These are phyloP conservation scores for Trissolcus basalis DNA, from an alignment of 1,140 invertebrate species.

Conservation along the genomic window DNA sequence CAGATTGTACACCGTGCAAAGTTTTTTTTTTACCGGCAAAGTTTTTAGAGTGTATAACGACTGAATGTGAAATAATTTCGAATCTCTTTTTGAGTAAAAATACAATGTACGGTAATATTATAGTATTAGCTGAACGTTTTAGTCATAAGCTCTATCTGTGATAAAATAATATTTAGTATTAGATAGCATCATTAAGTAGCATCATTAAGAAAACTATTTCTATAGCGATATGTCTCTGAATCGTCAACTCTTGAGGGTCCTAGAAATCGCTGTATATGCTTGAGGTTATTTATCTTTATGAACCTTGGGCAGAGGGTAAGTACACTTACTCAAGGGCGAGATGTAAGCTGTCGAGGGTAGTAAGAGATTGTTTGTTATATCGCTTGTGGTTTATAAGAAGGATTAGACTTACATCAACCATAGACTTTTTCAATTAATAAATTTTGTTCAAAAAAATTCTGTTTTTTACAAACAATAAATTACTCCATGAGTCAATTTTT, in stretches of 20 bases:
- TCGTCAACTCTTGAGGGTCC: slow-evolving; percentile 53
- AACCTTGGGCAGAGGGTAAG: slow-evolving; percentile 76
- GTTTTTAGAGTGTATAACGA: too few species aligned
- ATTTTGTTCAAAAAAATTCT: not conserved
- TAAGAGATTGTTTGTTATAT: slow-evolving; percentile 75
- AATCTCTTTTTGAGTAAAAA: too few species aligned
- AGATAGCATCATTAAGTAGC: slow-evolving; percentile 42
- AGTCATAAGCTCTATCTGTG: not conserved
- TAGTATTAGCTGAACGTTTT: not conserved
- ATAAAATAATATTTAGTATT: slow-evolving; percentile 20
- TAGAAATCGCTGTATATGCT: slow-evolving; percentile 56
- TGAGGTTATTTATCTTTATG: slow-evolving; percentile 76
- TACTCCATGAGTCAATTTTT: too few species aligned
- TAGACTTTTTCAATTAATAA: not conserved
- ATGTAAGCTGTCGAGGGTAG: slow-evolving; percentile 70
- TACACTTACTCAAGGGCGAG: slow-evolving; percentile 71
- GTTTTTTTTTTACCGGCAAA: too few species aligned
- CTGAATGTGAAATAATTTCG: too few species aligned
- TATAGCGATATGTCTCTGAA: slow-evolving; percentile 39
- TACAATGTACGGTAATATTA: too few species aligned
- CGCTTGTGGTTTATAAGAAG: slow-evolving; percentile 64
- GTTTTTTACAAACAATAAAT: too few species aligned
- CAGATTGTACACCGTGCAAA: too few species aligned
- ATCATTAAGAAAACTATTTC: slow-evolving; percentile 50
- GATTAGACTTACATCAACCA: slow-evolving; percentile 61